Conservation (phyloP, 2,113 vertebrate genomes). For the Mormyrus iriodes region DNA sequence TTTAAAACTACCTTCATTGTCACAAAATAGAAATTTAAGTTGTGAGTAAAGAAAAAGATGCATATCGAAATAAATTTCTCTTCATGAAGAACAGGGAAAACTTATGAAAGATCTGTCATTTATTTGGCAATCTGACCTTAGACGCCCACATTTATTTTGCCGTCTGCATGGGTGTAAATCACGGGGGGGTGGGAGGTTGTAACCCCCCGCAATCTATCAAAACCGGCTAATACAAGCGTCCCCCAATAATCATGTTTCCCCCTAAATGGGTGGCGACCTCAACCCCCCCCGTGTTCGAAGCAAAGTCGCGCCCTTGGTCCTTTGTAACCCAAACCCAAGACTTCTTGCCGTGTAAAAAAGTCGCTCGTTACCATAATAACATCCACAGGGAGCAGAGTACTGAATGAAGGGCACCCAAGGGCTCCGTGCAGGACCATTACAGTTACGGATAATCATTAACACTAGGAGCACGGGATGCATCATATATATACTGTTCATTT, state of each 20-base stretch:
- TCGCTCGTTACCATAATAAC: background rate
- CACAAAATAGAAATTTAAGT: background rate
- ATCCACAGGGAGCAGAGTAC: background rate
- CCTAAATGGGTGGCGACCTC: no score
- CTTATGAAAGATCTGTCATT: background rate
- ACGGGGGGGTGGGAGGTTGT: no score
- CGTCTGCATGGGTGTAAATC: no score
- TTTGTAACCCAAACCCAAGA: background rate
- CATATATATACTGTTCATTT: background rate
- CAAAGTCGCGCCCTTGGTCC: no score
- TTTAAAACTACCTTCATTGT: background rate
- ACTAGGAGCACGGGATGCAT: background rate
- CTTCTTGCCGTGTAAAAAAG: background rate
- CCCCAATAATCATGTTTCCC: no score
- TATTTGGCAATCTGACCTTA: background rate
- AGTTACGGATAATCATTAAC: background rate
- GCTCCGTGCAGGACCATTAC: background rate
- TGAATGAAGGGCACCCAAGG: background rate
- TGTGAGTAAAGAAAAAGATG: background rate
- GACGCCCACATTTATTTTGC: no score
- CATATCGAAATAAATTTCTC: background rate
- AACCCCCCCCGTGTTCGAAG: no score
- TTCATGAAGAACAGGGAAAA: background rate
- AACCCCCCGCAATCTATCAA: no score
- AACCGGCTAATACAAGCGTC: no score